Conservation (phyloP, 2,797 vertebrate genomes). For the Gambelia wislizenii region DNA sequence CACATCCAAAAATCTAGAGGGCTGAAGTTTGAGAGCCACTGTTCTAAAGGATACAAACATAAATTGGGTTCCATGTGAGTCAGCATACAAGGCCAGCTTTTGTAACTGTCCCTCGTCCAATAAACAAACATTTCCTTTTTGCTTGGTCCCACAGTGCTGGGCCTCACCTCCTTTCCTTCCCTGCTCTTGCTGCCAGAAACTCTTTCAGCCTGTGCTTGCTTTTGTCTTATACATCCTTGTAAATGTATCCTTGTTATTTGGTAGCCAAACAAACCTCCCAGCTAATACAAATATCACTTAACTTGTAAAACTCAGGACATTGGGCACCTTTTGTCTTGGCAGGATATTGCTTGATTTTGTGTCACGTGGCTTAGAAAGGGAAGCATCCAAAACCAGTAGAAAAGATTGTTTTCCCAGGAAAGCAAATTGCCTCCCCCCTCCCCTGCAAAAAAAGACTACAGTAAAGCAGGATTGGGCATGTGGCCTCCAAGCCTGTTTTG, state of each 20-base stretch:
- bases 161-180: neutral
- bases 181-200: neutral
- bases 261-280: constrained; percentile 32
- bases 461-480: too few species aligned
- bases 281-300: neutral
- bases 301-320: neutral
- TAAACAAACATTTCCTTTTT: neutral
- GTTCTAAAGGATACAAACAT: too few species aligned
- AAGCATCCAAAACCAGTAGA: neutral
- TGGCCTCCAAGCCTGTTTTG: too few species aligned
- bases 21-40: too few species aligned
- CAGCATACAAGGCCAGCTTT: neutral
- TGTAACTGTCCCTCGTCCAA: neutral
- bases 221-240: neutral
- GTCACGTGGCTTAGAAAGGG: neutral
- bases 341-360: neutral
- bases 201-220: neutral
- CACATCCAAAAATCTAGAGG: too few species aligned
- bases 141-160: too few species aligned
- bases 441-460: too few species aligned
- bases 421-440: neutral
- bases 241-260: neutral
- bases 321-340: neutral
- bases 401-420: neutral
- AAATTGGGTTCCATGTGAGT: too few species aligned